phyloP scores from a whole-genome alignment of 2,888 invertebrate genomes.

The Pachydiplax longipennis region DNA sequence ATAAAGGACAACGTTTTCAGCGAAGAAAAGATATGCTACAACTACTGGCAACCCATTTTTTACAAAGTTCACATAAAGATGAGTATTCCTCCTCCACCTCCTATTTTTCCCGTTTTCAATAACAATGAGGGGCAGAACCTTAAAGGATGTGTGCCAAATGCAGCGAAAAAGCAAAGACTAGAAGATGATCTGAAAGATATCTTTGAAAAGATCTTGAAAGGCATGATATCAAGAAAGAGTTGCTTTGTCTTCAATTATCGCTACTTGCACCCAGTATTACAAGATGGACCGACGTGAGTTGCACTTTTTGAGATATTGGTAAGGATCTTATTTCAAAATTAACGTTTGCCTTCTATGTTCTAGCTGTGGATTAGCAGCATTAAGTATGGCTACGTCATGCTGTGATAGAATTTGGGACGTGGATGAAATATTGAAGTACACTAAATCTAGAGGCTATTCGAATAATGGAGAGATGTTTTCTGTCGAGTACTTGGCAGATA shows the following conservation, averaged over 20 bases:
- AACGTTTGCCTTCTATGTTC: background rate
- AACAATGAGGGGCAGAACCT: background rate
- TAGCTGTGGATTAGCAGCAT: slow-evolving; percentile 33
- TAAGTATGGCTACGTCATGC: slow-evolving; percentile 26
- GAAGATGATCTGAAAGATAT: slow-evolving; percentile 25
- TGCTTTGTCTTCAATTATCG: slow-evolving; percentile 48
- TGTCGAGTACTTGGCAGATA: slow-evolving; percentile 71
- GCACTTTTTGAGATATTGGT: background rate
- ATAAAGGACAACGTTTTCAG: too few relatives aligned
- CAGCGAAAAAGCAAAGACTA: background rate
- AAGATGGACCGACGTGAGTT: slow-evolving; percentile 51
- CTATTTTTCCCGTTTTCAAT: background rate
- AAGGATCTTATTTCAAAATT: background rate
- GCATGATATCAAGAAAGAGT: background rate
- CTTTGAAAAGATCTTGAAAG: background rate
- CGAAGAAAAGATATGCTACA: too few relatives aligned
- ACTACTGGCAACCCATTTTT: too few relatives aligned
- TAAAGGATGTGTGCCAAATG: background rate
- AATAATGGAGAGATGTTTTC: slow-evolving; percentile 91
- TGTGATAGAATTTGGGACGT: slow-evolving; percentile 62
- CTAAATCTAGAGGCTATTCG: slow-evolving; percentile 71
- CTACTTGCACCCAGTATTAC: slow-evolving; percentile 49
- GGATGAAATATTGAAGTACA: slow-evolving; percentile 64
- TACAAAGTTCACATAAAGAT: background rate
- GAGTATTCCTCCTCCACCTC: background rate